Evolutionary conservation across 2,113 vertebrate species (phyloP), one percentile per base, ranked within the genome.

Genomic region (Cardinalis cardinalis): DNA sequence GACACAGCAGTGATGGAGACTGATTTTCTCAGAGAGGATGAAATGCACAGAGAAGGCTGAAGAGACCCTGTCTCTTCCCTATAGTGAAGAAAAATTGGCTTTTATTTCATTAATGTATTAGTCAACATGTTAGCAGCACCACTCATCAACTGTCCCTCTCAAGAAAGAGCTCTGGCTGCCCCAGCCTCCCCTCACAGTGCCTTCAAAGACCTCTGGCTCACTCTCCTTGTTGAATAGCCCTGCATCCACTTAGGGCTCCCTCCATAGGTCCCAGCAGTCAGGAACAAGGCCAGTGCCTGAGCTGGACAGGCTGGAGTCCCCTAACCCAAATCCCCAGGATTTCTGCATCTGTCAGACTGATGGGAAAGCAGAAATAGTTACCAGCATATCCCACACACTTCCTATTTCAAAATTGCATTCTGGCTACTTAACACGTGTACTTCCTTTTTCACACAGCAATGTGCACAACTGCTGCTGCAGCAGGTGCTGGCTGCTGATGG

Each of bases 281-380:
- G 51, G 36, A 32, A n/a, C 41, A 38, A 43, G 40, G 10, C 23
- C 68, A 32, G 28, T 41, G 36, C 32, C 43, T 18, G 31, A 72
- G 18, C 40, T 34, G 72, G 41, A 20, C 9, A 69, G 75, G 24
- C 44, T 71, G 15, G n/a, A 31, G 20, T 3, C 9, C 28, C 5
- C 26, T 1, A 4, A 5, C 15, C 7, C 28, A 0, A 0, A 4
- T 61, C 24, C 34, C 31, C 53, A 60, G 44, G 49, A 66, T 82
- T 72, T 81, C 70, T 72, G 41, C 34, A 25, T 75, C 38, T 75
- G 46, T 18, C 49, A 58, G 55, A 8, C 44, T 81, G 49, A 34
- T 81, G 88, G 49, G 81, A 95, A 95, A 95, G 93, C 74, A 93
- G 95, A 96, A 96, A 79, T 76, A 82, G 32, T 51, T 70, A 72